Evolutionary conservation across 2,888 invertebrate species (phyloP).

Genomic region (Lissonota sp.): DNA sequence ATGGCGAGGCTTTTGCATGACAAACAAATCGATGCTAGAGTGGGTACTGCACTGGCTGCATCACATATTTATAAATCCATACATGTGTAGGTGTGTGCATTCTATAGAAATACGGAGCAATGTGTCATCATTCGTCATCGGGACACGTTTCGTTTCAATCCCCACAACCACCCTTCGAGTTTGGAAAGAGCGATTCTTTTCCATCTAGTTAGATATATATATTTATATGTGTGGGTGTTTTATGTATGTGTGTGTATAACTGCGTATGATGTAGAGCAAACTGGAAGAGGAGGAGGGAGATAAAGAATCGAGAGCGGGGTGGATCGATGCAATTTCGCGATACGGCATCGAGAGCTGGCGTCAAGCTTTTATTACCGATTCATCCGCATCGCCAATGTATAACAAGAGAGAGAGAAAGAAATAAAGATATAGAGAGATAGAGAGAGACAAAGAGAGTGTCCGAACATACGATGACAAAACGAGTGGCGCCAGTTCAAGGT

Average conservation of each 20-base stretch:
- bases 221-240: background rate
- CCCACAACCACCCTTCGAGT: slow-evolving; percentile 17
- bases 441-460: background rate
- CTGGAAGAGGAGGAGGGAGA: background rate
- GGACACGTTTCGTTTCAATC: slow-evolving; percentile 54
- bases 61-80: slow-evolving; percentile 29
- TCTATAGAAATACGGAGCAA: slow-evolving; percentile 34
- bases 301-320: slow-evolving; percentile 6
- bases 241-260: background rate
- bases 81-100: slow-evolving; percentile 26
- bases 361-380: slow-evolving; percentile 74
- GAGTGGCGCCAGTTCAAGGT: slow-evolving; percentile 53
- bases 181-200: slow-evolving; percentile 38
- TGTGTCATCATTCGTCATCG: slow-evolving; percentile 66
- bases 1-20: slow-evolving; percentile 29
- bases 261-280: slow-evolving; percentile 14
- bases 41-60: background rate
- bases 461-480: slow-evolving; percentile 50
- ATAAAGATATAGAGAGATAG: slow-evolving; percentile 1
- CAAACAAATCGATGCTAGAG: slow-evolving; percentile 52
- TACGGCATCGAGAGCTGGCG: slow-evolving; percentile 49
- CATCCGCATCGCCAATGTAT: slow-evolving; percentile 66
- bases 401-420: slow-evolving; percentile 29
- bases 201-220: slow-evolving; percentile 7
- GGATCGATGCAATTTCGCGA: slow-evolving; percentile 69